Evolutionary conservation across 2,797 vertebrate species (phyloP).

Genomic region (Phaenicophaeus curvirostris): DNA sequence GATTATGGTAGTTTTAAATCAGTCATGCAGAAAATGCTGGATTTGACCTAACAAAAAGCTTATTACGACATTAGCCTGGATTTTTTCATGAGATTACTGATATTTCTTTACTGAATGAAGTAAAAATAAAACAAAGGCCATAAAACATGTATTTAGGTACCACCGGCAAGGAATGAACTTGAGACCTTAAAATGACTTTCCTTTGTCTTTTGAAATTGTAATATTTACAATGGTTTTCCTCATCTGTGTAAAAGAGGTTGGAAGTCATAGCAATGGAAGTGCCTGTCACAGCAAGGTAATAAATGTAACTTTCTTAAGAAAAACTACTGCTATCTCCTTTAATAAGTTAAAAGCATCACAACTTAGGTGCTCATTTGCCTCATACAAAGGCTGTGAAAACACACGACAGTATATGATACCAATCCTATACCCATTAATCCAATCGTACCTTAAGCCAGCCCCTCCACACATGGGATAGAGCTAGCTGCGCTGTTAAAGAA

Average conservation of each 20-base stretch:
- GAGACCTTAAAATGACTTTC: neutral
- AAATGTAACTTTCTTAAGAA: neutral
- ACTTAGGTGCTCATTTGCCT: neutral
- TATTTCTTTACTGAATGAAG: neutral
- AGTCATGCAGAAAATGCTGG: neutral
- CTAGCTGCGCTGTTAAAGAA: neutral
- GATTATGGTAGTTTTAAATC: neutral
- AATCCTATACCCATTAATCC: neutral
- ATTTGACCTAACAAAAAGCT: neutral
- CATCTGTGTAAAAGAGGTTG: neutral
- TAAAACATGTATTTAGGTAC: neutral
- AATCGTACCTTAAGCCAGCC: neutral
- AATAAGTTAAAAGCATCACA: neutral
- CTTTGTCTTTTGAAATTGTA: neutral
- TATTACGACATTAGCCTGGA: neutral
- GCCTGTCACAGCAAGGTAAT: neutral
- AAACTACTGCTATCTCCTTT: neutral
- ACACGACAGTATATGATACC: neutral
- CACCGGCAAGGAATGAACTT: neutral
- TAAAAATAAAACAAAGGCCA: rapidly evolving
- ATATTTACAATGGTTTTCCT: neutral
- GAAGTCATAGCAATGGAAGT: neutral
- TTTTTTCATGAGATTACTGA: neutral
- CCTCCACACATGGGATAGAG: neutral
- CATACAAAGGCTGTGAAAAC: neutral